Evolutionary conservation across 2,113 vertebrate genomes (phyloP).

Genomic region (Cynopterus brachyotis): DNA sequence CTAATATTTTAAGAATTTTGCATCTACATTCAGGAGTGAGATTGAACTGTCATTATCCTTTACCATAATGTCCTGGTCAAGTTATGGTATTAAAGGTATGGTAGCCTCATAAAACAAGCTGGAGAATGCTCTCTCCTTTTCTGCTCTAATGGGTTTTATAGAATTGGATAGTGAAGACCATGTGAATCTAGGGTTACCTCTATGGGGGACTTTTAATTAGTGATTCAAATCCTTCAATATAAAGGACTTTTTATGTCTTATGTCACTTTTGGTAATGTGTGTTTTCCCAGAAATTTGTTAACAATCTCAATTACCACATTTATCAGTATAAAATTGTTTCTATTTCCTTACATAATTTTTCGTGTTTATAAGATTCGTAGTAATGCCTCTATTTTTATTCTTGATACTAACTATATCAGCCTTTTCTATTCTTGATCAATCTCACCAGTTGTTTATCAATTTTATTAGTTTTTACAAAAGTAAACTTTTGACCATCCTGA

Average conservation of each 20-base stretch:
- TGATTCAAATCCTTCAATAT: not conserved
- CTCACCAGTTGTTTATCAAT: not conserved
- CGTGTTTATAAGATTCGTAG: not conserved
- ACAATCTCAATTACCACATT: not conserved
- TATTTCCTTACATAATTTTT: not conserved
- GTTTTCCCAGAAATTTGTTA: not conserved
- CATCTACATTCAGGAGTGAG: not conserved
- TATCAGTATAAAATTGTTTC: not conserved
- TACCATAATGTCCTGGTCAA: not conserved
- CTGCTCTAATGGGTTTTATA: not conserved
- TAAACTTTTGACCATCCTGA: not conserved
- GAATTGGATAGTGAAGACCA: not conserved
- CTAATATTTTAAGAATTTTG: not conserved
- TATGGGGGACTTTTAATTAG: not conserved
- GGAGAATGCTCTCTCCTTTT: not conserved
- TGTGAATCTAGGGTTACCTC: not conserved
- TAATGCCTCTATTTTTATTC: not conserved
- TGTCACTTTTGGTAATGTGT: not conserved
- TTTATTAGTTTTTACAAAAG: constrained; percentile 12
- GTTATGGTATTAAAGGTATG: not conserved
- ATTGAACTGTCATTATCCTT: not conserved
- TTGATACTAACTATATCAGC: not conserved
- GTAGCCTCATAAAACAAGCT: not conserved
- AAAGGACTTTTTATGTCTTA: not conserved
- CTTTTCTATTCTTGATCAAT: not conserved